Evolutionary conservation across 92 coral and sea anemone genomes (phyloP).

Genomic region (Phenganax marumi): DNA sequence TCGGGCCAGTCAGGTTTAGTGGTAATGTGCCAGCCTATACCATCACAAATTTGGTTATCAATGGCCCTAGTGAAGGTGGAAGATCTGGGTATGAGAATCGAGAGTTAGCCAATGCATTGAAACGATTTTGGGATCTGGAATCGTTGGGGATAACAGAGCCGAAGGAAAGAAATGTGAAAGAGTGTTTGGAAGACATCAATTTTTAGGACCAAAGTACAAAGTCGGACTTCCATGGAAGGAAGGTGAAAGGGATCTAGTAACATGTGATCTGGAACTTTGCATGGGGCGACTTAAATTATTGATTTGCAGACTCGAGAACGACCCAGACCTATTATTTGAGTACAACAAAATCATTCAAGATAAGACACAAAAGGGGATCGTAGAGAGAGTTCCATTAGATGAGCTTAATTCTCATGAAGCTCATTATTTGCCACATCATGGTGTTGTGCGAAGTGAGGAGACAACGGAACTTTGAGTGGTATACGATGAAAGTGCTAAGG

Average conservation of each 20-base stretch:
- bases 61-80: slow-evolving; percentile 10
- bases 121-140: slow-evolving; percentile 53
- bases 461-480: slow-evolving; percentile 1
- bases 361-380: slow-evolving; percentile 55
- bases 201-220: slow-evolving; percentile 36
- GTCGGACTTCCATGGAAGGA: slow-evolving; percentile 51
- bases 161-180: neutral
- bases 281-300: slow-evolving; percentile 51
- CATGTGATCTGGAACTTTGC: slow-evolving; percentile 51
- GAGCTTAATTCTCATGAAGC: slow-evolving; percentile 5
- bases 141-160: slow-evolving; percentile 34
- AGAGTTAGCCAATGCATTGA: slow-evolving; percentile 38
- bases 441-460: slow-evolving; percentile 20
- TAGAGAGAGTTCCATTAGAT: slow-evolving; percentile 48
- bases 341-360: slow-evolving; percentile 61
- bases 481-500: slow-evolving; percentile 11
- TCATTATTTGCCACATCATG: slow-evolving; percentile 56
- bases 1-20: slow-evolving; percentile 14
- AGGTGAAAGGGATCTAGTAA: slow-evolving; percentile 24
- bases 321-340: slow-evolving; percentile 50
- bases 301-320: slow-evolving; percentile 43
- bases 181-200: slow-evolving; percentile 22
- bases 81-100: slow-evolving; percentile 23
- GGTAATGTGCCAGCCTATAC: neutral
- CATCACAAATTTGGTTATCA: slow-evolving; percentile 8